phyloP scores from a whole-genome alignment of 2,113 vertebrate genomes.

The Aleadryas rufinucha region DNA sequence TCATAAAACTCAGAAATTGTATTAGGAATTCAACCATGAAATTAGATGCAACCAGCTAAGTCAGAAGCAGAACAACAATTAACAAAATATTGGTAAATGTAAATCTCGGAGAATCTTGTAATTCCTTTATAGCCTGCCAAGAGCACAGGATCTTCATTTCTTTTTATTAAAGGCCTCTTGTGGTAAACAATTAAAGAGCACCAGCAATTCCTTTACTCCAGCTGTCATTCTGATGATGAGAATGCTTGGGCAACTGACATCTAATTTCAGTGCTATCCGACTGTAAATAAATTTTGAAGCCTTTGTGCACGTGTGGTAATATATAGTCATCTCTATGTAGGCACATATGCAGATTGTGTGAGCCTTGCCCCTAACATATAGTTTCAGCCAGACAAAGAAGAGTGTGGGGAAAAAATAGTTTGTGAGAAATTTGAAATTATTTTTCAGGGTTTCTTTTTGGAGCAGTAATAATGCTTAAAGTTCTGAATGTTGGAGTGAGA shows the following conservation, averaged over 20 bases:
- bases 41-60: conserved; percentile 17
- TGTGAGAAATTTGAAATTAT: neutral
- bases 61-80: neutral
- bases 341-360: neutral
- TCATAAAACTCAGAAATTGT: conserved; percentile 26
- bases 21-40: neutral
- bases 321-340: neutral
- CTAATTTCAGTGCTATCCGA: neutral
- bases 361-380: neutral
- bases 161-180: neutral
- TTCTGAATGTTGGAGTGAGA: neutral
- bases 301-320: neutral
- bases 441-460: neutral
- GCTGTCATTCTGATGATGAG: neutral
- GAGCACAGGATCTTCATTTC: neutral
- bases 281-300: neutral
- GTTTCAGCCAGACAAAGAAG: neutral
- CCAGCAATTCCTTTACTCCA: neutral
- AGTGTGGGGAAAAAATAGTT: neutral
- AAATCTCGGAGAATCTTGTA: neutral
- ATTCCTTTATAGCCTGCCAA: neutral
- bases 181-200: conserved; percentile 3
- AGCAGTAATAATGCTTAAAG: neutral
- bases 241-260: neutral
- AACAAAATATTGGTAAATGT: neutral